These are phyloP conservation scores for Xestia sexstrigata DNA, from an alignment of 2,888 invertebrate genomes.

Conservation along the genomic window DNA sequence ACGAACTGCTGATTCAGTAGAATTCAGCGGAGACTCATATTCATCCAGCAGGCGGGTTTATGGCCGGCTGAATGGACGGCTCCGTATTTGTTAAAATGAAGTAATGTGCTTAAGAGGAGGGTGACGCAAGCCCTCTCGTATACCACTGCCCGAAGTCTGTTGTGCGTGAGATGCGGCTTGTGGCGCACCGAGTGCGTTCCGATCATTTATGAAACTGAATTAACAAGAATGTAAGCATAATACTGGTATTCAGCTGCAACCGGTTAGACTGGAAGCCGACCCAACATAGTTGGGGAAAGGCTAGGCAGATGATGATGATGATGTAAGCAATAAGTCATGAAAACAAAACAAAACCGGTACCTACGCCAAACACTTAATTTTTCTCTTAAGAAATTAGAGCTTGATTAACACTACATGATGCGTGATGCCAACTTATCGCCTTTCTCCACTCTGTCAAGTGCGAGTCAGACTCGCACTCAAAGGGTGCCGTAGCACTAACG, in stretches of 20 bases:
- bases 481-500: neutral
- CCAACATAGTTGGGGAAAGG: too few relatives aligned
- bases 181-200: neutral
- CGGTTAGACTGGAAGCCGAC: too few relatives aligned
- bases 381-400: neutral
- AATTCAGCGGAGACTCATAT: constrained; percentile 36
- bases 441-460: constrained; percentile 17
- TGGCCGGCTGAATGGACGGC: constrained; percentile 4
- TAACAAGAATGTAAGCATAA: neutral
- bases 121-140: neutral
- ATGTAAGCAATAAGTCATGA: neutral
- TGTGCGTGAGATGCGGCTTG: neutral
- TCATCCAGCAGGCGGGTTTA: constrained; percentile 44
- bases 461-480: neutral
- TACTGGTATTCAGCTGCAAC: too few relatives aligned
- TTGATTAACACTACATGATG: constrained; percentile 1
- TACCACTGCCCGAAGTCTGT: neutral
- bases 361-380: neutral
- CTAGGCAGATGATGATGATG: too few relatives aligned
- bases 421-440: constrained; percentile 4
- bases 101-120: neutral
- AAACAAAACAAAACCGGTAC: neutral
- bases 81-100: constrained; percentile 7
- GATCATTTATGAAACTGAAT: neutral
- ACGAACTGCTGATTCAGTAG: constrained; percentile 40